Conservation (phyloP, 2,797 vertebrate genomes). For the Brachyalestes nurse region DNA sequence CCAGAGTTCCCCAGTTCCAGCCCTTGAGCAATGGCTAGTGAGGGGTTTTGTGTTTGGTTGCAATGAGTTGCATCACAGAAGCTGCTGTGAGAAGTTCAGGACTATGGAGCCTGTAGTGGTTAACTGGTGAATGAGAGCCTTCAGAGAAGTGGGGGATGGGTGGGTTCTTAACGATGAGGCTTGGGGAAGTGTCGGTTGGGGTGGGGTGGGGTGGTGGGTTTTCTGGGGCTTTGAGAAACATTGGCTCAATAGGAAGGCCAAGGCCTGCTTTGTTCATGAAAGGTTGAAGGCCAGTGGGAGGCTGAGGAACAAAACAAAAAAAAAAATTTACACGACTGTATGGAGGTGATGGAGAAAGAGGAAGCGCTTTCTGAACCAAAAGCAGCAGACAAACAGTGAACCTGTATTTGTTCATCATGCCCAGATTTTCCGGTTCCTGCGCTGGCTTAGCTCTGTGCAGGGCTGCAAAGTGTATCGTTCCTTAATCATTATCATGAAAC, state of each 20-base stretch:
- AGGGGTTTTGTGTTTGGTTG: constrained; percentile 26
- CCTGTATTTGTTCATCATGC: too few species aligned
- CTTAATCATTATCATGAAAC: too few species aligned
- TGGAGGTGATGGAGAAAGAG: constrained; percentile 36
- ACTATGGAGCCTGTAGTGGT: constrained; percentile 16
- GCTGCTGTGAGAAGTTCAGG: constrained; percentile 20
- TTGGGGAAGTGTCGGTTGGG: constrained; percentile 33
- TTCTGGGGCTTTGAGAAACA: constrained; percentile 52
- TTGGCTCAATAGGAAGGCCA: constrained; percentile 57
- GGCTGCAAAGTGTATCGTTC: too few species aligned
- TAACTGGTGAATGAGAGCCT: constrained; percentile 56
- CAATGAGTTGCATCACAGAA: constrained; percentile 18
- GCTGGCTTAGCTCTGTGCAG: neutral
- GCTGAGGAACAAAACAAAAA: constrained; percentile 35
- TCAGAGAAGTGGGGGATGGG: constrained; percentile 53
- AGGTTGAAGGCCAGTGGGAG: constrained; percentile 43
- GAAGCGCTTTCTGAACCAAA: neutral
- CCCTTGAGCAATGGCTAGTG: constrained; percentile 17
- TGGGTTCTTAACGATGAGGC: constrained; percentile 44
- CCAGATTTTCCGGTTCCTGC: neutral
- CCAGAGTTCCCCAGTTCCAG: constrained; percentile 19
- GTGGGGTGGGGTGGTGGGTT: constrained; percentile 30
- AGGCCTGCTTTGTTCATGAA: constrained; percentile 54
- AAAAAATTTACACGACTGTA: constrained; percentile 32
- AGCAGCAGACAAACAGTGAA: neutral